Evolutionary conservation across 1,140 invertebrate genomes (phyloP).

Genomic region (Periplaneta americana): DNA sequence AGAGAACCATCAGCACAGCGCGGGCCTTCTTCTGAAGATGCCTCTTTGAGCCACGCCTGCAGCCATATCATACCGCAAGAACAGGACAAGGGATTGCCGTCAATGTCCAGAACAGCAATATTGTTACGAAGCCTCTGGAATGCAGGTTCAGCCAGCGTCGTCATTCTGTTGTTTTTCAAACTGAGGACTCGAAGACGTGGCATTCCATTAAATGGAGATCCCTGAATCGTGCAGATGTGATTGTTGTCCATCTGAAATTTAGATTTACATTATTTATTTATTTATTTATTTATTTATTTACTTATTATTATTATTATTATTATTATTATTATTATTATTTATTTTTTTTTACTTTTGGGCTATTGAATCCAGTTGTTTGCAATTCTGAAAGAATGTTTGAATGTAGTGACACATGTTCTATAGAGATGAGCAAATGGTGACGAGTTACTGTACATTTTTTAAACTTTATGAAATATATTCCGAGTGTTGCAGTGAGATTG

Average conservation of each 20-base stretch:
- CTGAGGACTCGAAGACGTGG: slow-evolving; percentile 72
- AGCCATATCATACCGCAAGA: slow-evolving; percentile 76
- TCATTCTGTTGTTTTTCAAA: slow-evolving; percentile 70
- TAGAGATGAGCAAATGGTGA: too few relatives aligned
- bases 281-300: too few relatives aligned
- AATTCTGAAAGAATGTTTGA: too few relatives aligned
- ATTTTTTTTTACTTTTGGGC: too few relatives aligned
- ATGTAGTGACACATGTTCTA: too few relatives aligned
- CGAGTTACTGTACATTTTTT: too few relatives aligned
- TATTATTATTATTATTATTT: too few relatives aligned
- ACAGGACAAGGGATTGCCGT: slow-evolving; percentile 77
- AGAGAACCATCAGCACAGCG: slow-evolving; percentile 65
- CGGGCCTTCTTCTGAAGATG: slow-evolving; percentile 49
- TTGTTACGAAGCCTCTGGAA: slow-evolving; percentile 71
- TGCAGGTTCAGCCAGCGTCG: slow-evolving; percentile 63
- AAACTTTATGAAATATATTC: too few relatives aligned
- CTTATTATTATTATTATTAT: too few relatives aligned
- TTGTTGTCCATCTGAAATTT: slow-evolving; percentile 40
- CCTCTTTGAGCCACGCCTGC: slow-evolving; percentile 71
- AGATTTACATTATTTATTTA: too few relatives aligned
- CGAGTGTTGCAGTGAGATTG: too few relatives aligned
- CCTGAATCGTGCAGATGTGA: slow-evolving; percentile 41
- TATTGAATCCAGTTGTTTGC: too few relatives aligned
- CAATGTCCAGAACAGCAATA: slow-evolving; percentile 76
- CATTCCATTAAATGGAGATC: slow-evolving; percentile 73